phyloP scores from a whole-genome alignment of 2,797 vertebrate genomes.

The Dendrocincla fuliginosa region DNA sequence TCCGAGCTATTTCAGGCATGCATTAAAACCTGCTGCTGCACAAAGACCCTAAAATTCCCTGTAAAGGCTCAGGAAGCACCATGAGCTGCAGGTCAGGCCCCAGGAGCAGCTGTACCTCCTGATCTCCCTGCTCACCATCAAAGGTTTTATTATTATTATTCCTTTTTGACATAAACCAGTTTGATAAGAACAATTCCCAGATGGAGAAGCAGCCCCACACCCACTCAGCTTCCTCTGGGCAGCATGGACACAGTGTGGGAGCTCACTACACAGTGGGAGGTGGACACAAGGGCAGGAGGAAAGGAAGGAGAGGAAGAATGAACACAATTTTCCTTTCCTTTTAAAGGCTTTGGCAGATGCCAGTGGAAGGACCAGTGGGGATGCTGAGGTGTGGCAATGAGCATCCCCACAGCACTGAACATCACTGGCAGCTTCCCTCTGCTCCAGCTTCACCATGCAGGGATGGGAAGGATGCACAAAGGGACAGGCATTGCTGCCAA shows the following conservation, averaged over 20 bases:
- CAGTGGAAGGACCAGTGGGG: rapidly evolving
- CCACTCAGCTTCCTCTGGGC: slow-evolving; percentile 14
- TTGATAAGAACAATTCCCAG: slow-evolving; percentile 40
- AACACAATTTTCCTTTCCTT: slow-evolving; percentile 36
- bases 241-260: neutral
- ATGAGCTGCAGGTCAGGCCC: neutral
- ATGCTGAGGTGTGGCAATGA: neutral
- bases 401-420: rapidly evolving
- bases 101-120: neutral
- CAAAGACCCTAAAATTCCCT: neutral
- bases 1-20: neutral
- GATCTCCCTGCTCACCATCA: neutral
- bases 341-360: neutral
- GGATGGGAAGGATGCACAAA: neutral
- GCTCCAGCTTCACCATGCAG: neutral
- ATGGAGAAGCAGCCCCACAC: neutral
- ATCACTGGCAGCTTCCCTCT: rapidly evolving
- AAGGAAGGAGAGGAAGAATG: slow-evolving; percentile 17
- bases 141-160: neutral
- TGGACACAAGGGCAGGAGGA: neutral
- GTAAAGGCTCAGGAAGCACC: neutral
- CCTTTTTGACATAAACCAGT: neutral
- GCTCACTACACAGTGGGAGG: neutral
- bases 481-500: neutral
- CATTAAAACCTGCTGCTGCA: neutral